Conservation (phyloP, 2,113 vertebrate species). For the Cnemophilus loriae region DNA sequence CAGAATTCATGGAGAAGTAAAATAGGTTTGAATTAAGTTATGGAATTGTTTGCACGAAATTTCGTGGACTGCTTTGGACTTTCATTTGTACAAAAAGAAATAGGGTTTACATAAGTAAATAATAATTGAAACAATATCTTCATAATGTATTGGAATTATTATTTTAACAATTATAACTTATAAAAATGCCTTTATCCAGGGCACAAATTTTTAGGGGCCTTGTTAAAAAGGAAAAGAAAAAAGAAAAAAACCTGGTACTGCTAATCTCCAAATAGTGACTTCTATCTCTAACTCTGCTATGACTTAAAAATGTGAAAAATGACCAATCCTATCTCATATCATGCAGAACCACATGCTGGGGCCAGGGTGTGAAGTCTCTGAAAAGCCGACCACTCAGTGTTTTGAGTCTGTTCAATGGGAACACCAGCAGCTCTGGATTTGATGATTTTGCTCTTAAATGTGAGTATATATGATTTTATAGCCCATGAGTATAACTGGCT, state of each 20-base stretch:
- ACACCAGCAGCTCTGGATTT: not conserved
- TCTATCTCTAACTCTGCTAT: not conserved
- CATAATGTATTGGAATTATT: not conserved
- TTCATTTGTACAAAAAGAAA: not conserved
- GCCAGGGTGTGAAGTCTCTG: not conserved
- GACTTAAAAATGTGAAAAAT: not conserved
- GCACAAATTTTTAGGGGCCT: not conserved
- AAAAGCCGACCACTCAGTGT: not conserved
- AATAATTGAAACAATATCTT: not conserved
- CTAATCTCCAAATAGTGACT: not conserved
- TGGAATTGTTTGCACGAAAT: not conserved
- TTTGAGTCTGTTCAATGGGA: not conserved
- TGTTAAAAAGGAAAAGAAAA: not conserved
- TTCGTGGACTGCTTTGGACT: not conserved
- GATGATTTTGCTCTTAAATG: not conserved
- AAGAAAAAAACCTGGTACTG: rapidly evolving
- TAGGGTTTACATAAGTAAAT: not conserved
- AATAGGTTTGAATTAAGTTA: not conserved
- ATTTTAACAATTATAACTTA: not conserved
- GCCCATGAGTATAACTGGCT: not conserved
- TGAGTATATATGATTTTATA: not conserved
- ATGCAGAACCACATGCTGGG: not conserved
- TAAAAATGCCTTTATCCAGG: not conserved
- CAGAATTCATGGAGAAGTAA: not conserved
- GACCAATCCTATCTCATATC: not conserved